A percentile compares a stretch with the other conserved stretches of the same genome.
Evolutionary conservation across 1,140 invertebrate genomes (phyloP).

Genomic region (Papilio glaucus): DNA sequence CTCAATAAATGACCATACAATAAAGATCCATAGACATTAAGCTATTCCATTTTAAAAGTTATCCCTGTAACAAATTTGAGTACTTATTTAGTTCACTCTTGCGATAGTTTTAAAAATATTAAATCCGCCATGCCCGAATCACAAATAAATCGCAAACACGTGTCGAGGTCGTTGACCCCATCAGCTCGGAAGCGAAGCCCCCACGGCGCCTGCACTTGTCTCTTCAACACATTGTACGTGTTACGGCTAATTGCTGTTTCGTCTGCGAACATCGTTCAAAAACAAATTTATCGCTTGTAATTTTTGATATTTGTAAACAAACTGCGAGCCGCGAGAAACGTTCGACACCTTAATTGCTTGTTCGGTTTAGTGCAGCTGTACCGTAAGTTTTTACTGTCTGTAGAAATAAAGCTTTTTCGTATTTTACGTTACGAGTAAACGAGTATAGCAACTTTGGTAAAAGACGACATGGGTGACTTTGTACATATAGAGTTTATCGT

Average conservation of each 20-base stretch:
- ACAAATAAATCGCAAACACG: conserved; percentile 54
- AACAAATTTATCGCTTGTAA: conserved; percentile 19
- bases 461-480: too few species aligned
- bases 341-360: background rate
- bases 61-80: background rate
- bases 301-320: conserved; percentile 33
- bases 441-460: too few species aligned
- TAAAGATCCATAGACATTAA: too few species aligned
- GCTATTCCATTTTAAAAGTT: too few species aligned
- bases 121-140: conserved; percentile 50
- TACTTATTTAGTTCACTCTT: too few species aligned
- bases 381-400: background rate
- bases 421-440: too few species aligned
- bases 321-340: conserved; percentile 1
- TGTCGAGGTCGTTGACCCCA: conserved; percentile 49
- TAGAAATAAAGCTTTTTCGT: conserved; percentile 2
- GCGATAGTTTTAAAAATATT: conserved; percentile 34
- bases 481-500: too few species aligned
- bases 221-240: conserved; percentile 32
- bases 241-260: conserved; percentile 27
- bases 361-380: background rate
- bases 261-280: conserved; percentile 16
- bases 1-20: too few species aligned
- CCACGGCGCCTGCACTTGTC: conserved; percentile 41
- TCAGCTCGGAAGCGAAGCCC: conserved; percentile 30